Evolutionary conservation across 2,797 vertebrate genomes (phyloP), one percentile per base, ranked within the genome.

Genomic region (Crenichthys baileyi): DNA sequence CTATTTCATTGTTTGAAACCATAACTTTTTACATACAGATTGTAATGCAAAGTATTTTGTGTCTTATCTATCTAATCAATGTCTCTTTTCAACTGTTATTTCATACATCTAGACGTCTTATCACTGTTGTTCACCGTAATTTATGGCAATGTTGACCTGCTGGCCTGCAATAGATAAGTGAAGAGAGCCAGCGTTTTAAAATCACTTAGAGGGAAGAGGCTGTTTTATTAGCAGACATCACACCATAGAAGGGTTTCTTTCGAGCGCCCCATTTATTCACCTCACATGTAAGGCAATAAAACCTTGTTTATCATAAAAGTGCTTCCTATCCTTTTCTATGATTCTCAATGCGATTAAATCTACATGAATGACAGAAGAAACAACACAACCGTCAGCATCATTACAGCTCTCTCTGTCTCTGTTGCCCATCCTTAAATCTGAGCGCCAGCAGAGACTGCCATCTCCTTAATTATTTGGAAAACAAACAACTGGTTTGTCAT

Each of bases 401-500:
- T 82, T 86, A 85, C 87, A 78, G 63, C 83, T 86, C 85, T 72
- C 73, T 75, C 85, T 70, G 71, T 61, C 75, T 82, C 48, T 78
- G 82, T 60, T 82, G 39, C 70, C 68, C 44, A 70, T 88, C 82
- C 87, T 90, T 87, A 88, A 87, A 88, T 85, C 63, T 48, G 75
- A 80, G 87, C 83, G 75, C 56, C 58, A 15, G 70, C 82, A 61
- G 44, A 82, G 84, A 89, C 85, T 76, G 83, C 85, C 82, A 86
- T 85, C 83, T 91, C 72, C 83, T 87, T 91, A 91, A 88, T 93
- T 91, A 93, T 89, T 88, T 91, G 91, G 88, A 84, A 90, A 85
- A 89, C 85, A 92, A 93, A 91, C 90, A 92, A 87, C 82, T 87
- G 83, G 80, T 87, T 83, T 91, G 88, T 93, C 92, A 90, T 83